Percentiles rank a stretch among this genome's conserved stretches.
These are phyloP conservation scores for Troides oblongomaculatus DNA, from an alignment of 2,888 invertebrate species.

Conservation along the genomic window DNA sequence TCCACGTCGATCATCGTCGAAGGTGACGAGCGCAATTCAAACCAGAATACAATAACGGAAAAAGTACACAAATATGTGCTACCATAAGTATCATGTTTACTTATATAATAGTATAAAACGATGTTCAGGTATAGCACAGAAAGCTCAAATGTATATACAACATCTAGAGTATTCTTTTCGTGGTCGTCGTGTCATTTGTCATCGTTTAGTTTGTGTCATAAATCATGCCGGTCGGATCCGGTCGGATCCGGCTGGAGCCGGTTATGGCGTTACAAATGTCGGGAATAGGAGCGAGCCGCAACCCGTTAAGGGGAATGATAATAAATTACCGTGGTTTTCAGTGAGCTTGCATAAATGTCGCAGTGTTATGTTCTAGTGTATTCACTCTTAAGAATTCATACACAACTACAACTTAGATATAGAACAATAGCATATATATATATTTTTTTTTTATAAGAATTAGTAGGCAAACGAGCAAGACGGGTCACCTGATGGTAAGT, in stretches of 20 bases:
- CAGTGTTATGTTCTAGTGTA: not conserved
- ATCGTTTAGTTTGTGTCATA: conserved; percentile 12
- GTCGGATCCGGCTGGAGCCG: conserved; percentile 11
- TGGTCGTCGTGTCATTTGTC: conserved; percentile 11
- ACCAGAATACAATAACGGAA: no score
- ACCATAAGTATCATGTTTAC: no score
- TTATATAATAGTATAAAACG: no score
- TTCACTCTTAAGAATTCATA: not conserved
- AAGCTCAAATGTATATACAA: not conserved
- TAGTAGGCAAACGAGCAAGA: no score
- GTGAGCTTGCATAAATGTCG: not conserved
- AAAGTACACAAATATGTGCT: no score
- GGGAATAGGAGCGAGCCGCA: not conserved
- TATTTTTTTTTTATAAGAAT: no score
- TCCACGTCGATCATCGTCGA: no score
- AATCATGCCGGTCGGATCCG: conserved; percentile 1
- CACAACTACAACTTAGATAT: no score
- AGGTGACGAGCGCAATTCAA: no score
- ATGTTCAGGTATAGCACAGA: no score
- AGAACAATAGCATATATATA: not conserved
- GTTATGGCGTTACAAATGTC: conserved; percentile 14
- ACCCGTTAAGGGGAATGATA: not conserved
- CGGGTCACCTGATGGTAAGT: no score
- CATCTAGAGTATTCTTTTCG: conserved; percentile 3
- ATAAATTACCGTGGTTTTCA: conserved; percentile 1